Evolutionary conservation across 2,888 invertebrate species (phyloP).

Genomic region (Crepidodera aurea): DNA sequence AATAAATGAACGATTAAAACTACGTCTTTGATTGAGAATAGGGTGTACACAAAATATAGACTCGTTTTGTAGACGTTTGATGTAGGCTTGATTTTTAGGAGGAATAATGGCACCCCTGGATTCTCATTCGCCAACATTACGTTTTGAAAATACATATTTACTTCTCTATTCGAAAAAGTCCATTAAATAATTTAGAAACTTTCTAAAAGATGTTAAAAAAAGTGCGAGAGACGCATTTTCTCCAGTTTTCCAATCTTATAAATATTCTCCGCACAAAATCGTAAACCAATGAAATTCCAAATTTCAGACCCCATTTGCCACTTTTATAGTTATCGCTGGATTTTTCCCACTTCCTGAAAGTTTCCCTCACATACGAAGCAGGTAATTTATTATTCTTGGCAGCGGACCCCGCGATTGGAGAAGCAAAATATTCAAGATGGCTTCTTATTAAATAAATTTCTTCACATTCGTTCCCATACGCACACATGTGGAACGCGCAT

Average conservation of each 20-base stretch:
- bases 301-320: conserved; percentile 4
- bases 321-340: conserved; percentile 30
- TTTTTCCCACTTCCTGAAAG: conserved; percentile 37
- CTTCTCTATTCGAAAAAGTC: no score
- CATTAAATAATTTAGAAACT: no score
- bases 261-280: neutral
- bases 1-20: no score
- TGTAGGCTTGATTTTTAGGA: no score
- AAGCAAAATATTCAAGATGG: conserved; percentile 47
- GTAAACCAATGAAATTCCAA: conserved; percentile 18
- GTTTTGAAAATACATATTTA: no score
- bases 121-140: no score
- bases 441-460: conserved; percentile 39
- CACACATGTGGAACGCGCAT: conserved; percentile 43
- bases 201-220: no score
- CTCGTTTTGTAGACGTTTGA: no score
- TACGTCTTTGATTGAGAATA: no score
- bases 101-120: no score
- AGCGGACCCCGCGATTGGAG: conserved; percentile 43
- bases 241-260: neutral
- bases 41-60: no score
- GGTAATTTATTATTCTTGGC: conserved; percentile 45
- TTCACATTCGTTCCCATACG: conserved; percentile 47
- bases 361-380: conserved; percentile 35
- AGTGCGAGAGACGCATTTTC: no score